Evolutionary conservation across 2,113 vertebrate species (phyloP).

Genomic region (Lucifuga dentata): DNA sequence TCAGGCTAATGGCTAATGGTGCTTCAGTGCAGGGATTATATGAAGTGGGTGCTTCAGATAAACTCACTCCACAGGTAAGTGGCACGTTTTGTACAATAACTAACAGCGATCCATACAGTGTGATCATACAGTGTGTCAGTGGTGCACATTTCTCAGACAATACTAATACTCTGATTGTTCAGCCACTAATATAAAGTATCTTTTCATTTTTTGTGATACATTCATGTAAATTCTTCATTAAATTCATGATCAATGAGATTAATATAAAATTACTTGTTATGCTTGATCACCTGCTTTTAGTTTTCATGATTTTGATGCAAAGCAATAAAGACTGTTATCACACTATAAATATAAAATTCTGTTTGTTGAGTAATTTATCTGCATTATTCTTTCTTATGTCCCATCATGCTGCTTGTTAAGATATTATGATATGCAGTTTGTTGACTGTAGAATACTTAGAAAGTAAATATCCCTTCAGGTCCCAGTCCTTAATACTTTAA

Average conservation of each 20-base stretch:
- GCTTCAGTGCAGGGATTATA: conserved; percentile 40
- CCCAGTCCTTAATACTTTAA: too few species aligned
- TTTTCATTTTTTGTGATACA: too few species aligned
- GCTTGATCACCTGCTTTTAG: neutral
- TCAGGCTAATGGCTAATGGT: conserved; percentile 54
- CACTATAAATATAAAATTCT: conserved; percentile 2
- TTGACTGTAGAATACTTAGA: neutral
- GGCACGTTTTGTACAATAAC: neutral
- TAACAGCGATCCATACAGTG: neutral
- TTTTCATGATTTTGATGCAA: neutral
- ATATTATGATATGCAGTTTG: conserved; percentile 1
- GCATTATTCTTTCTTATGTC: conserved; percentile 1
- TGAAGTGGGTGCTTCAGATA: conserved; percentile 46
- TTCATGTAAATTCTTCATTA: neutral
- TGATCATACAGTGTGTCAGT: neutral
- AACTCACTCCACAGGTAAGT: conserved; percentile 61
- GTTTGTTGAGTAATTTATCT: neutral
- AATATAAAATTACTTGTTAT: neutral
- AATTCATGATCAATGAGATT: too few species aligned
- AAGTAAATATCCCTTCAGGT: neutral
- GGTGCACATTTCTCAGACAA: too few species aligned
- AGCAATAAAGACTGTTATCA: neutral
- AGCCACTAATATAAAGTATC: too few species aligned
- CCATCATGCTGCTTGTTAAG: conserved; percentile 7
- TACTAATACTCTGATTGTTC: too few species aligned